These are phyloP conservation scores for Pteropus alecto DNA, from an alignment of 2,113 vertebrate genomes.

Conservation along the genomic window DNA sequence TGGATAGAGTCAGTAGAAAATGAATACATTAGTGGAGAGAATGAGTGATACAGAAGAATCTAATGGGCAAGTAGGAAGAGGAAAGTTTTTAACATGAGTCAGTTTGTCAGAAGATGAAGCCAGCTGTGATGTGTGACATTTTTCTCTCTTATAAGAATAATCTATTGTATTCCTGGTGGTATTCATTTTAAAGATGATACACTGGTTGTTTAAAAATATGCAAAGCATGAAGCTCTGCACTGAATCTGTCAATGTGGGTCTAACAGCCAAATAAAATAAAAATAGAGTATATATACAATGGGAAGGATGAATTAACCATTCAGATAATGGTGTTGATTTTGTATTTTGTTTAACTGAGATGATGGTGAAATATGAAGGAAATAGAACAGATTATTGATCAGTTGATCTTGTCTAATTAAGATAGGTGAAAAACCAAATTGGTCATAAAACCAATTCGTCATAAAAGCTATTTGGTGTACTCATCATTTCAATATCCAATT, in stretches of 20 bases:
- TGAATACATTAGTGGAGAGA: background rate
- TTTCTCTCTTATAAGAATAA: background rate
- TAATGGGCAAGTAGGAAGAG: background rate
- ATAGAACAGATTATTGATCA: background rate
- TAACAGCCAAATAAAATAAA: background rate
- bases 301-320: background rate
- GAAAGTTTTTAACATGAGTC: background rate
- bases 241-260: background rate
- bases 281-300: background rate
- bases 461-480: background rate
- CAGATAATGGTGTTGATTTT: background rate
- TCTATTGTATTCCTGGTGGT: background rate
- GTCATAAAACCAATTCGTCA: background rate
- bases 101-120: constrained; percentile 13
- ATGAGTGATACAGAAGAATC: background rate
- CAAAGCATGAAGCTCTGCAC: background rate
- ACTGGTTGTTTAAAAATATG: background rate
- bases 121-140: background rate
- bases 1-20: background rate
- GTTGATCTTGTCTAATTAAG: background rate
- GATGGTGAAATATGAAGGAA: background rate
- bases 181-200: background rate
- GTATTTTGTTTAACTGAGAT: background rate
- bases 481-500: background rate
- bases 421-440: background rate